A percentile compares a stretch with the other conserved stretches of the same genome.
These are phyloP conservation scores for Hypercompe scribonia DNA, from an alignment of 2,888 invertebrate genomes.

Conservation along the genomic window DNA sequence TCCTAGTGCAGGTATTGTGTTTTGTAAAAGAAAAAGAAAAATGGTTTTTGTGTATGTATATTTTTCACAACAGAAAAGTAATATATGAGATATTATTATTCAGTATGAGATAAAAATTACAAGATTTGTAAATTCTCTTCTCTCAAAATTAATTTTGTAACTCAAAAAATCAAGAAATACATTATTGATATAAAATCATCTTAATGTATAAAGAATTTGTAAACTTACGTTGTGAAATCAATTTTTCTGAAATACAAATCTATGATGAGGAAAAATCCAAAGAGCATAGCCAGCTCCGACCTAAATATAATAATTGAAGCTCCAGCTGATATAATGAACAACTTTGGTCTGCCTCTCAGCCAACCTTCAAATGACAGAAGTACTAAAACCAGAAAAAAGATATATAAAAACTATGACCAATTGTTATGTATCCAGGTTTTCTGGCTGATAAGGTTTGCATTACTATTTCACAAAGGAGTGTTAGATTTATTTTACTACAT, in stretches of 20 bases:
- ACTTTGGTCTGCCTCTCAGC: conserved; percentile 91
- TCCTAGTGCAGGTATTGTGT: no score
- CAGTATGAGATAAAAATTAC: not conserved
- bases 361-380: conserved; percentile 94
- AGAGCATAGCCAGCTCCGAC: conserved; percentile 94
- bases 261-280: conserved; percentile 94
- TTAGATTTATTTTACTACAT: not conserved
- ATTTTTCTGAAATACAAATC: conserved; percentile 92
- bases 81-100: no score
- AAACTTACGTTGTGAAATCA: conserved; percentile 66
- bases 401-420: not conserved
- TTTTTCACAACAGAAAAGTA: no score
- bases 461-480: no score
- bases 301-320: conserved; percentile 96
- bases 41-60: not conserved
- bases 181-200: not conserved
- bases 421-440: not conserved
- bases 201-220: not conserved
- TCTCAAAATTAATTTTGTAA: no score
- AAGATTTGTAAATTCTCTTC: no score
- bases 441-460: not conserved
- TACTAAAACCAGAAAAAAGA: conserved; percentile 87
- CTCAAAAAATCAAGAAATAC: not conserved
- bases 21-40: no score
- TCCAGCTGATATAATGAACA: conserved; percentile 94